Evolutionary conservation across 2,113 vertebrate species (phyloP), one percentile per base, ranked within the genome.

Genomic region (Perccottus glenii): DNA sequence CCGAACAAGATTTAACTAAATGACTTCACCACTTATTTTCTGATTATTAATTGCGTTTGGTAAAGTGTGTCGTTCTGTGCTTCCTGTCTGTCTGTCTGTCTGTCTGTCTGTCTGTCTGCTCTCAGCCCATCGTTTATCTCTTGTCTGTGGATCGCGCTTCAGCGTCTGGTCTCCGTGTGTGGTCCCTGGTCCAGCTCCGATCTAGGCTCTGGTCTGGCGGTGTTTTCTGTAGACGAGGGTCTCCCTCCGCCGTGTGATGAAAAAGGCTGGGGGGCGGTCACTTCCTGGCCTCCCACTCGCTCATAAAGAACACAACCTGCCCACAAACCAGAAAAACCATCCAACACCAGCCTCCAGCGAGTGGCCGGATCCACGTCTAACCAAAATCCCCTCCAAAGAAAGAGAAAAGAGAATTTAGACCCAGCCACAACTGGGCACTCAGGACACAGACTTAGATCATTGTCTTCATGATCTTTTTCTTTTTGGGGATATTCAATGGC

Each of bases 151-250:
- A 27, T 27, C 19, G 19, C 19, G 19, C 19, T 27, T 27, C 19
- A 27, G 19, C 1, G 19, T 27, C 19, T 27, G 19, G 45, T 88
- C 87, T 85, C 67, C 82, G 88, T 93, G 92, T 92, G 92, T 93
- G 92, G 92, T 92, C 92, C 88, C 73, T 60, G 85, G 88, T 90
- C 85, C 79, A 71, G 81, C 86, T 79, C 78, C 77, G 86, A 83
- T 77, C 80, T 83, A 84, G 80, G 80, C 61, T 85, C 83, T 78
- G 16, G 69, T 86, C 72, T 80, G 55, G 75, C n/a, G 59, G 71
- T 61, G 58, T 32, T 55, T 33, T 35, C 33, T 50, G 5, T 68
- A 46, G 57, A 66, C 57, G 60, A 64, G 70, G 68, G 62, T 70
- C 64, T 77, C 59, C 43, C 9, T 58, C 10, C 16, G 33, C 19